A percentile compares a stretch with the other conserved stretches of the same genome.
These are phyloP conservation scores for Helleia helle DNA, from an alignment of 2,888 invertebrate species.

Conservation along the genomic window DNA sequence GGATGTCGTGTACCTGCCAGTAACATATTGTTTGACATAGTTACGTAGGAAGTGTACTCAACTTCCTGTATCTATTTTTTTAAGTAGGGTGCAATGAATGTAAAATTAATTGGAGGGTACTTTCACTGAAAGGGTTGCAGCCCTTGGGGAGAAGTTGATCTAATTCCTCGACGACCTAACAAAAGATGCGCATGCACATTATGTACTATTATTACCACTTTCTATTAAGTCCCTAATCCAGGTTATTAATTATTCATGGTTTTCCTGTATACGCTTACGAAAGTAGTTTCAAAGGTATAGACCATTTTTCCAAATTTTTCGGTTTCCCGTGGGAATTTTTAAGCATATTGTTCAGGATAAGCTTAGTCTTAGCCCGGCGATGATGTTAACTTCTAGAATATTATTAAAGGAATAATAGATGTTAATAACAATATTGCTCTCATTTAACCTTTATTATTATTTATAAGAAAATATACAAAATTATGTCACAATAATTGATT, in stretches of 20 bases:
- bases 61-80: constrained; percentile 55
- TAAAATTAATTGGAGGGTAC: constrained; percentile 62
- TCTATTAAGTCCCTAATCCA: background rate
- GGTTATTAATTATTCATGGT: constrained; percentile 14
- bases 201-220: background rate
- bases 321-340: constrained; percentile 1
- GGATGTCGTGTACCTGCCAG: no score
- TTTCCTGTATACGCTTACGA: background rate
- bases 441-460: no score
- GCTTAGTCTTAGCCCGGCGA: no score
- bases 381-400: no score
- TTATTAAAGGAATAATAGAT: no score
- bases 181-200: constrained; percentile 9
- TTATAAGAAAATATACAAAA: no score
- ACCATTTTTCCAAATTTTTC: background rate
- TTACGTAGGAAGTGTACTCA: constrained; percentile 39
- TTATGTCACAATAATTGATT: no score
- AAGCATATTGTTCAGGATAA: no score
- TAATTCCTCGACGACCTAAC: constrained; percentile 31
- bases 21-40: constrained; percentile 37
- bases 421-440: no score
- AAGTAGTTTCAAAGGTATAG: background rate
- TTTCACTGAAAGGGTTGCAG: constrained; percentile 36
- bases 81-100: constrained; percentile 49
- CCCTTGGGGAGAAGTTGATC: constrained; percentile 39